Percentiles rank a stretch among this genome's conserved stretches.
phyloP scores from a whole-genome alignment of 2,888 invertebrate genomes.

The Melanostoma mellinum region DNA sequence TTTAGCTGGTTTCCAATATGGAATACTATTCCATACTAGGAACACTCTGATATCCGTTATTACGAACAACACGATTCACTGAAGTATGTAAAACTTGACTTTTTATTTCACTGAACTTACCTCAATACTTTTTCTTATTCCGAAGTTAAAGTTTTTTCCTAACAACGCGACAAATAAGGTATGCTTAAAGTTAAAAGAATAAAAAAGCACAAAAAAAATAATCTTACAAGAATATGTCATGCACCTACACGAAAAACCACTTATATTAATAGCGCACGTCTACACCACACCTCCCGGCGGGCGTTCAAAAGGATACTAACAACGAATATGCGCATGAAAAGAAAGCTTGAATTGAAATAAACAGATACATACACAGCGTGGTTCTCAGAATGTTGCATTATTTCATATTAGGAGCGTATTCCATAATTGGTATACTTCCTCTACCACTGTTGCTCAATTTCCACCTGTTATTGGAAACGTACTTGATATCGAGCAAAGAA shows the following conservation, averaged over 20 bases:
- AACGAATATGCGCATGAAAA: conserved; percentile 12
- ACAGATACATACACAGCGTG: conserved; percentile 14
- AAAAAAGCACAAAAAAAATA: conserved; percentile 16
- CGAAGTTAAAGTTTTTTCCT: not conserved
- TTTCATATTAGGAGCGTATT: conserved; percentile 32
- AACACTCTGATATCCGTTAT: conserved; percentile 9
- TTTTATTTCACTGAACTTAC: not conserved
- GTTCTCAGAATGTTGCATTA: conserved; percentile 23
- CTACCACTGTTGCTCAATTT: too few relatives aligned
- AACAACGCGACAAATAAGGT: conserved; percentile 1
- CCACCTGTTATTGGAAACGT: too few relatives aligned
- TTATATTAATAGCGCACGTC: conserved; percentile 11
- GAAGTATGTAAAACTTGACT: conserved; percentile 1
- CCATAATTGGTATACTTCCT: conserved; percentile 24
- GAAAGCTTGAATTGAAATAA: conserved; percentile 20
- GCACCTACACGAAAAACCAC: conserved; percentile 2
- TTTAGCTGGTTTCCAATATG: conserved; percentile 16
- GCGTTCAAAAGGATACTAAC: not conserved
- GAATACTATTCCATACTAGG: conserved; percentile 23
- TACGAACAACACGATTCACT: not conserved
- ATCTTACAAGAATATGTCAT: conserved; percentile 17
- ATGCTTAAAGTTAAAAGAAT: conserved; percentile 11
- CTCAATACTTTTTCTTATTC: conserved; percentile 7
- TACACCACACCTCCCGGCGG: too few relatives aligned
- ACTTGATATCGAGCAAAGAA: too few relatives aligned